These are phyloP conservation scores for Eupithecia exiguata DNA, from an alignment of 2,888 invertebrate species.

Conservation along the genomic window DNA sequence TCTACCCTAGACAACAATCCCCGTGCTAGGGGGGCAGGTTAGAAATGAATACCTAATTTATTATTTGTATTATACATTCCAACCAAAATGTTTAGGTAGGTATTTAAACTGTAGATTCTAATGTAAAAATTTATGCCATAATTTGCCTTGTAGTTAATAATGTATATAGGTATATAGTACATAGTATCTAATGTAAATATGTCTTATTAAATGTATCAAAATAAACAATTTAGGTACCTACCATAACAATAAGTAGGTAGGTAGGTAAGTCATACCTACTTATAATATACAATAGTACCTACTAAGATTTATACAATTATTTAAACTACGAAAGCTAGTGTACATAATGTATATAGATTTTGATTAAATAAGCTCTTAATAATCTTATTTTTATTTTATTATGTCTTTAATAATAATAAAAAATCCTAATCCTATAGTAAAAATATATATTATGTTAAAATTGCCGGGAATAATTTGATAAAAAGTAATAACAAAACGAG, in stretches of 20 bases:
- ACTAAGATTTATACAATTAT: background rate
- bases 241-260: background rate
- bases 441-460: too few species aligned
- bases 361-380: background rate
- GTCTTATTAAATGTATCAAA: background rate
- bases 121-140: slow-evolving; percentile 58
- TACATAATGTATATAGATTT: background rate
- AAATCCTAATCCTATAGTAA: too few species aligned
- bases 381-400: background rate
- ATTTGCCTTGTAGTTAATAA: slow-evolving; percentile 69
- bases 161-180: slow-evolving; percentile 5
- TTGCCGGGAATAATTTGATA: too few species aligned
- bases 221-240: background rate
- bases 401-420: too few species aligned
- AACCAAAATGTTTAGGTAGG: slow-evolving; percentile 7
- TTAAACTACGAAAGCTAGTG: background rate
- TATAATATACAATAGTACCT: too few species aligned
- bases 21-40: too few species aligned
- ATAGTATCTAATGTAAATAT: background rate
- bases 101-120: background rate
- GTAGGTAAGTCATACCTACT: background rate
- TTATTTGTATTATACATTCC: background rate
- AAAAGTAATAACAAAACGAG: too few species aligned
- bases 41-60: background rate
- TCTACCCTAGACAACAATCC: too few species aligned